phyloP scores from a whole-genome alignment of 1,140 invertebrate genomes.

The Antheraea pernyi region DNA sequence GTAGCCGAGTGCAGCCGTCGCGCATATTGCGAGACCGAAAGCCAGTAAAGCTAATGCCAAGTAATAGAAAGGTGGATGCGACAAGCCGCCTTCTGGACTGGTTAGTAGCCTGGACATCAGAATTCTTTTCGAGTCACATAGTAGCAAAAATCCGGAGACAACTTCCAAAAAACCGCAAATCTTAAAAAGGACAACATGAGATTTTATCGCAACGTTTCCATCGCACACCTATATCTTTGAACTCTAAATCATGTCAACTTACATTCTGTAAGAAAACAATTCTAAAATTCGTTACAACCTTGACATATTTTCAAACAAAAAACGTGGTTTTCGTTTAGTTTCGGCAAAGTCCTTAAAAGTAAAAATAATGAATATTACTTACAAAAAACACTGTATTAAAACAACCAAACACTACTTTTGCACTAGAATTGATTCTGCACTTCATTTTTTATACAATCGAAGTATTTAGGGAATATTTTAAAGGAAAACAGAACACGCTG shows the following conservation, averaged over 20 bases:
- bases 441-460: conserved; percentile 42
- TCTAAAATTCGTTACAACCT: no score
- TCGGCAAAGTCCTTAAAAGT: background rate
- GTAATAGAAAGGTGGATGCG: conserved; percentile 87
- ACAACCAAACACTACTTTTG: conserved; percentile 70
- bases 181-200: conserved; percentile 59
- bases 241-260: no score
- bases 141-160: conserved; percentile 84
- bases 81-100: conserved; percentile 78
- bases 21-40: conserved; percentile 83
- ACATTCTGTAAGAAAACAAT: background rate
- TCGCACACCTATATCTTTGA: no score
- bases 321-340: background rate
- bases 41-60: conserved; percentile 83
- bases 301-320: background rate
- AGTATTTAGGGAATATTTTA: conserved; percentile 4
- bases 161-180: conserved; percentile 85
- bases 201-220: no score
- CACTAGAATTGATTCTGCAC: conserved; percentile 59
- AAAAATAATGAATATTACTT: conserved; percentile 37
- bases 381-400: conserved; percentile 75
- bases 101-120: conserved; percentile 84
- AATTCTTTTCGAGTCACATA: conserved; percentile 84
- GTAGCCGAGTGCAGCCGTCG: conserved; percentile 85
- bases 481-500: conserved; percentile 4